phyloP scores from a whole-genome alignment of 2,113 vertebrate genomes.

The Oreochromis spilurus region DNA sequence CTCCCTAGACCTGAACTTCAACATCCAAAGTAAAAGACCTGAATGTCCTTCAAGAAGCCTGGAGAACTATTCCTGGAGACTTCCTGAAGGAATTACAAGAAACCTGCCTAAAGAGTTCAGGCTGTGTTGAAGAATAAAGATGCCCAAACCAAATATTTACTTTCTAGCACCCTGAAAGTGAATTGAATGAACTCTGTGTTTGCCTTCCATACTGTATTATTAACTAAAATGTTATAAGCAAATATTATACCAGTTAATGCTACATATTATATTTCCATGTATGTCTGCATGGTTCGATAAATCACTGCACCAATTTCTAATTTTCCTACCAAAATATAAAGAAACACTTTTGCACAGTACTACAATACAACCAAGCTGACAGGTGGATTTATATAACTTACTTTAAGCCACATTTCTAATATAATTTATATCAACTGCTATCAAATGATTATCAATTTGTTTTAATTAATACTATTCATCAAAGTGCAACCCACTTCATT shows the following conservation, averaged over 20 bases:
- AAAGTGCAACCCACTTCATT: not conserved
- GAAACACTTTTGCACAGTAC: not conserved
- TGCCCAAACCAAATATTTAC: not conserved
- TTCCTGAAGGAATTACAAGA: not conserved
- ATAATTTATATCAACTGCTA: not conserved
- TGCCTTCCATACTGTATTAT: not conserved
- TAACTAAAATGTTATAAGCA: not conserved
- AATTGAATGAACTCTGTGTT: not conserved
- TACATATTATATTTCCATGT: not conserved
- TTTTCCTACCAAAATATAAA: not conserved
- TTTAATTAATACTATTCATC: not conserved
- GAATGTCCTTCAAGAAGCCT: not conserved
- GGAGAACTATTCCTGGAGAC: not conserved
- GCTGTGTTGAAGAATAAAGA: not conserved
- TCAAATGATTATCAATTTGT: not conserved
- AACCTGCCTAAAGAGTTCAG: not conserved
- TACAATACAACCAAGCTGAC: not conserved
- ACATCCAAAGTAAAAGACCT: not conserved
- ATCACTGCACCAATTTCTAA: not conserved
- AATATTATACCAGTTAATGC: not conserved
- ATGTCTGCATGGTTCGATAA: not conserved
- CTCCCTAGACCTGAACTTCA: too few relatives aligned
- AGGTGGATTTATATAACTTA: not conserved
- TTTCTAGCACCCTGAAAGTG: not conserved
- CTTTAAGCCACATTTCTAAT: not conserved